Base-by-base conservation (phyloP, 2,113 vertebrate species). In the Malurus cyaneus region DNA sequence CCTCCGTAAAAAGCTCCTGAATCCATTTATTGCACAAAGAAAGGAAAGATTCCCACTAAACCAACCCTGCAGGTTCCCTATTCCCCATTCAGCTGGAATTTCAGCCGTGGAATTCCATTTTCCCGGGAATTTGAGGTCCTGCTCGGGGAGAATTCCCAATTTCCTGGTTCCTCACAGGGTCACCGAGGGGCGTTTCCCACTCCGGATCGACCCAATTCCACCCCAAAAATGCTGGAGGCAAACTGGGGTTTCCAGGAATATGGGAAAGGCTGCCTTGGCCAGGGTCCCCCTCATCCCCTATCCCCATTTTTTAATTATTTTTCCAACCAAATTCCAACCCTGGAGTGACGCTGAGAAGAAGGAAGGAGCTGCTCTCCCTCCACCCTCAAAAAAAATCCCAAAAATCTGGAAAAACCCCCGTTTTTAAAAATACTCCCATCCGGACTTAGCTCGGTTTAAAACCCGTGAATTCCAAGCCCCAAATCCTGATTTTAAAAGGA, bases 21-120 rank as follows among this genome's bases (percentile, higher is more conserved):
- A 77, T 86, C 53, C 88, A 14, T 89, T 96, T 96, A 96, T 93
- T 96, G 96, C 92, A 96, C 92, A 73, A 88, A 91, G 90, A 73
- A 57, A 72, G 62, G 65, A 69, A 66, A 78, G 70, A 53, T 60
- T 80, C 87, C 31, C 88, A 36, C 80, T 15, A 14, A 54, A 41
- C 25, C 79, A 91, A 71, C 12, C 70, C 83, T 83, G 76, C 82
- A 90, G 84, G 64, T 44, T 73, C 80, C 12, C 67, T 39, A 60
- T 71, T 79, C 92, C 92, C 79, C 11, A 9, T 39, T 39, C 39
- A 0, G 57, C 18, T 71, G 87, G 64, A 59, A 60, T 70, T 84
- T 6, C 23, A 84, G 54, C 47, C 76, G 32, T 34, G 25, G n/a
- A 71, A 78, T 77, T 76, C 41, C 80, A 42, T 70, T 56, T 76